Conservation (phyloP, 2,113 vertebrate genomes). For the Percopsis transmontana region DNA sequence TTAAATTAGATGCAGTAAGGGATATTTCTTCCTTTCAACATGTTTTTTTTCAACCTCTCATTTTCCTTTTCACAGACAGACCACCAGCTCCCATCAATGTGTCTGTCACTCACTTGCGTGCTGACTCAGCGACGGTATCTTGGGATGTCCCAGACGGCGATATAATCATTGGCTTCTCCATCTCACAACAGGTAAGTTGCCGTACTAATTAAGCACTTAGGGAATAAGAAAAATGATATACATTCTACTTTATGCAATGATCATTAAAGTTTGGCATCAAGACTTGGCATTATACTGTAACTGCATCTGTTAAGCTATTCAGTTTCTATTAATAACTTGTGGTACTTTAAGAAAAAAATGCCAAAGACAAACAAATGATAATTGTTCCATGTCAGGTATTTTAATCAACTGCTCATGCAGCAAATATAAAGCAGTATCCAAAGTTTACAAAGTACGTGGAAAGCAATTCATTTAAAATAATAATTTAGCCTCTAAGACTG, state of each 20-base stretch:
- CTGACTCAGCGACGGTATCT: conserved; percentile 95
- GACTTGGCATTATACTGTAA: conserved; percentile 10
- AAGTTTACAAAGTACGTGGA: no score
- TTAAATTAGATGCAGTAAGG: not conserved
- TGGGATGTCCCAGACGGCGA: conserved; percentile 98
- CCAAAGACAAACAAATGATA: not conserved
- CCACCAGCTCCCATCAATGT: conserved; percentile 95
- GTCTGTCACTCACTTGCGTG: conserved; percentile 91
- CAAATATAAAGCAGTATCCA: no score
- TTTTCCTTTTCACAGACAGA: conserved; percentile 76
- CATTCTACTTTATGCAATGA: conserved; percentile 3
- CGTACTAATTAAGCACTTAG: not conserved
- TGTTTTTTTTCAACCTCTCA: not conserved
- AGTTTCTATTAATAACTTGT: not conserved
- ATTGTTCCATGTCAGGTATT: not conserved
- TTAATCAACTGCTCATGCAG: no score
- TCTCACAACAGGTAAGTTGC: conserved; percentile 89
- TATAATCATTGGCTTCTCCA: conserved; percentile 94
- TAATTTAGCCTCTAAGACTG: conserved; percentile 22
- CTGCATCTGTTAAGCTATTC: no score
- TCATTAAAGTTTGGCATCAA: conserved; percentile 15
- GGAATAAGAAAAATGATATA: not conserved
- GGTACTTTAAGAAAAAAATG: not conserved
- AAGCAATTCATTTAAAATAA: no score
- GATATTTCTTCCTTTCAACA: not conserved